Evolutionary conservation across 2,113 vertebrate species (phyloP).

Genomic region (Eupsittula cactorum): DNA sequence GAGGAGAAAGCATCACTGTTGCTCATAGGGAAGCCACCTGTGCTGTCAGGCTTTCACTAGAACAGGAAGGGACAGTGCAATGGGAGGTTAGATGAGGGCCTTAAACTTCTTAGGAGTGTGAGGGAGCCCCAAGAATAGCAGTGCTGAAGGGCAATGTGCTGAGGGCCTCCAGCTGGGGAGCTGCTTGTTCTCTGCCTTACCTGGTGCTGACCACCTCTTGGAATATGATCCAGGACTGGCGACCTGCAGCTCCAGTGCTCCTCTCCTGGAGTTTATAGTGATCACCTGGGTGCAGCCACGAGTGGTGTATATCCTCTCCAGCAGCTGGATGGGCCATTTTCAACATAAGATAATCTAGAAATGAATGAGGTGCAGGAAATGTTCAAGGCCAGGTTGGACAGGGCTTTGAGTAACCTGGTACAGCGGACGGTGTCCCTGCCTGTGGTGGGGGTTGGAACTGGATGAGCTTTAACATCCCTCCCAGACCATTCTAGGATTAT

Average conservation of each 20-base stretch:
- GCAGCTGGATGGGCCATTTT: background rate
- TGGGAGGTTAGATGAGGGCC: background rate
- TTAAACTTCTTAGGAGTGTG: background rate
- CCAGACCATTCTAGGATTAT: background rate
- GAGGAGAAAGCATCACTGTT: background rate
- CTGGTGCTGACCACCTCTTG: too few species aligned
- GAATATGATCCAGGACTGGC: accelerated
- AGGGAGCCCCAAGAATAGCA: background rate
- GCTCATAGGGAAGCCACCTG: background rate
- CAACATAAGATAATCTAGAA: background rate
- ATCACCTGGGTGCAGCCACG: accelerated
- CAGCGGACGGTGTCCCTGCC: background rate
- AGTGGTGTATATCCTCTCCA: background rate
- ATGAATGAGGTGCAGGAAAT: background rate
- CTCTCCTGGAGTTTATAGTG: background rate
- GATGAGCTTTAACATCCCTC: background rate
- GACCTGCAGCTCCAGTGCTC: background rate
- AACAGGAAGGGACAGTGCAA: background rate
- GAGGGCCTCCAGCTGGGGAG: accelerated
- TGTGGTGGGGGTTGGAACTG: background rate
- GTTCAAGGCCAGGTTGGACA: background rate
- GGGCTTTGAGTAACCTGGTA: background rate
- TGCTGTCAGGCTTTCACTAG: background rate
- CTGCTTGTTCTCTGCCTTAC: background rate
- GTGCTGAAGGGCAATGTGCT: background rate